phyloP scores from a whole-genome alignment of 1,140 invertebrate genomes.

The Sycophila sp. region DNA sequence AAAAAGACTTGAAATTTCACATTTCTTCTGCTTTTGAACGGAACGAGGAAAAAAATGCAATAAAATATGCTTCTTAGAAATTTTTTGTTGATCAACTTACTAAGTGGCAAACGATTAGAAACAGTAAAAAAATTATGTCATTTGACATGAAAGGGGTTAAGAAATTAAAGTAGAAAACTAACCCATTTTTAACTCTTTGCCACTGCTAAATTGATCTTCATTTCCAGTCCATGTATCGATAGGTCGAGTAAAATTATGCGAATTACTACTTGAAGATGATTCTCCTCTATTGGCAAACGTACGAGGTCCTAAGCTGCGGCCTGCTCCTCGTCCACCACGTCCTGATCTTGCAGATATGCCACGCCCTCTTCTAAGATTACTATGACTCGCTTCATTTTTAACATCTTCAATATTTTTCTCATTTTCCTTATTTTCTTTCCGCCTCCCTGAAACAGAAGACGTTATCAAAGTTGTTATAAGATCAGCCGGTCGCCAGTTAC shows the following conservation, averaged over 20 bases:
- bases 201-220: conserved; percentile 61
- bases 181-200: conserved; percentile 62
- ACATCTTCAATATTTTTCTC: conserved; percentile 68
- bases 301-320: conserved; percentile 69
- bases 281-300: conserved; percentile 66
- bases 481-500: too few species aligned
- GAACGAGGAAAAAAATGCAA: too few species aligned
- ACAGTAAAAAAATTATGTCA: too few species aligned
- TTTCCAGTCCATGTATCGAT: conserved; percentile 66
- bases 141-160: too few species aligned
- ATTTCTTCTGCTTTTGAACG: too few species aligned
- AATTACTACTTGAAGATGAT: conserved; percentile 43
- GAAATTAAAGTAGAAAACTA: not conserved
- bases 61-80: too few species aligned
- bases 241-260: conserved; percentile 61
- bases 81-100: too few species aligned
- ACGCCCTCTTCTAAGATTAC: conserved; percentile 66
- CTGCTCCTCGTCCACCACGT: conserved; percentile 67
- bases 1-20: too few species aligned
- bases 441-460: conserved; percentile 69
- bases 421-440: conserved; percentile 72
- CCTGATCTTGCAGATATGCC: conserved; percentile 69
- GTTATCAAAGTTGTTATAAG: too few species aligned
- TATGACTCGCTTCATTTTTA: conserved; percentile 55
- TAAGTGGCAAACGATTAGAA: too few species aligned